These are phyloP conservation scores for Rhyacophila brunnea DNA, from an alignment of 1,140 invertebrate species.

Conservation along the genomic window DNA sequence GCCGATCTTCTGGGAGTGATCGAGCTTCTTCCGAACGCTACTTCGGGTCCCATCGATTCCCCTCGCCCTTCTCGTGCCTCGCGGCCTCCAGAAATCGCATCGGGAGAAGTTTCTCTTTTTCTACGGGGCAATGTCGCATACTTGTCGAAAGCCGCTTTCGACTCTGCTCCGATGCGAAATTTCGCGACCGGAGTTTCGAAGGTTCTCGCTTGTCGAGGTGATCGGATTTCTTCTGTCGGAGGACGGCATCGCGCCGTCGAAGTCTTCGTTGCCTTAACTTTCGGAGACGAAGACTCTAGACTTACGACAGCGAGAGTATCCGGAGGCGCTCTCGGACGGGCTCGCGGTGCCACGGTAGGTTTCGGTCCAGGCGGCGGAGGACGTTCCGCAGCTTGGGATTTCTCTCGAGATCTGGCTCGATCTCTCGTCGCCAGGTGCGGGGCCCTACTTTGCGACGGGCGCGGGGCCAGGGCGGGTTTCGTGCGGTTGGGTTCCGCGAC, in stretches of 20 bases:
- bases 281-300: slow-evolving; percentile 51
- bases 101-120: slow-evolving; percentile 57
- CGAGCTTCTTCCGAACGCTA: slow-evolving; percentile 39
- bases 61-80: slow-evolving; percentile 43
- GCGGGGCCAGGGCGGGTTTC: slow-evolving; percentile 53
- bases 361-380: slow-evolving; percentile 51
- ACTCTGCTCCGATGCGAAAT: slow-evolving; percentile 45
- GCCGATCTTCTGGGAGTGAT: slow-evolving; percentile 47
- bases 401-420: slow-evolving; percentile 57
- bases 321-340: slow-evolving; percentile 48
- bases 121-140: slow-evolving; percentile 76
- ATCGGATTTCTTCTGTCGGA: slow-evolving; percentile 15
- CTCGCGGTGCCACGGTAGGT: slow-evolving; percentile 56
- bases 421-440: slow-evolving; percentile 51
- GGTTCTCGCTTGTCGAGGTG: slow-evolving; percentile 31
- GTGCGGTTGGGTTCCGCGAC: slow-evolving; percentile 41
- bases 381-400: slow-evolving; percentile 46
- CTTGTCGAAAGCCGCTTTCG: slow-evolving; percentile 61
- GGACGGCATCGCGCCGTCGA: slow-evolving; percentile 54
- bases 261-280: slow-evolving; percentile 57
- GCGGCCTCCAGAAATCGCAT: slow-evolving; percentile 48
- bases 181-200: slow-evolving; percentile 41
- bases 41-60: slow-evolving; percentile 46
- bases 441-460: slow-evolving; percentile 54
- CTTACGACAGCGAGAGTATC: slow-evolving; percentile 42